Percentiles rank a stretch among this genome's conserved stretches.
phyloP scores from a whole-genome alignment of 1,140 invertebrate genomes.

The Drosophila azteca region DNA sequence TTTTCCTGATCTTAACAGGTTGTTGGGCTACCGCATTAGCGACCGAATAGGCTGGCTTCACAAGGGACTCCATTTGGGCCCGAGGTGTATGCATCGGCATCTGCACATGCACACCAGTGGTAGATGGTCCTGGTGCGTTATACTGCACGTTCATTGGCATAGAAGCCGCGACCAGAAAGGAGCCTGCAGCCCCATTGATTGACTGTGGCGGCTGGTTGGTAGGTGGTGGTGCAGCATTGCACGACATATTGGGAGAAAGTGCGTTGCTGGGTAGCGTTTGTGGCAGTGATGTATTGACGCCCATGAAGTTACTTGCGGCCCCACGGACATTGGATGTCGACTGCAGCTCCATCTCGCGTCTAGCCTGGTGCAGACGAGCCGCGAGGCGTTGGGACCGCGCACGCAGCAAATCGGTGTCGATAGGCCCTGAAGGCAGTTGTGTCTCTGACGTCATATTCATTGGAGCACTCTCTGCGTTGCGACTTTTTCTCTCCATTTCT shows the following conservation, averaged over 20 bases:
- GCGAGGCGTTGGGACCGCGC: constrained; percentile 49
- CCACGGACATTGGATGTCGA: not conserved
- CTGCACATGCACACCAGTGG: constrained; percentile 24
- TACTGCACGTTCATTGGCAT: constrained; percentile 15
- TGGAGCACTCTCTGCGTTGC: constrained; percentile 17
- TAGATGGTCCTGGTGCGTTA: constrained; percentile 12
- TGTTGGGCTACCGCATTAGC: not conserved
- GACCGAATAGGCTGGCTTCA: not conserved
- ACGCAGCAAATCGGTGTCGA: constrained; percentile 37
- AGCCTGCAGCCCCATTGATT: too few species aligned
- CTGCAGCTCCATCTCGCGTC: constrained; percentile 39
- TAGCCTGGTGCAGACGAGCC: constrained; percentile 43
- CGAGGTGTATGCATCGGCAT: not conserved
- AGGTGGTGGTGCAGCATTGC: not conserved
- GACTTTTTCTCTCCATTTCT: constrained; percentile 31
- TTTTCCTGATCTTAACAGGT: constrained; percentile 14
- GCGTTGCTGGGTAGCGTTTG: constrained; percentile 2
- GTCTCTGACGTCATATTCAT: not conserved
- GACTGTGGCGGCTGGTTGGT: too few species aligned
- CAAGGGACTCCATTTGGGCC: not conserved
- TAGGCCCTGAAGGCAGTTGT: not conserved
- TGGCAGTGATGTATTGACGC: constrained; percentile 11
- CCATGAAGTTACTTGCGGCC: constrained; percentile 34
- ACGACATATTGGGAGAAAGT: too few species aligned
- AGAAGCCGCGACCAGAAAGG: constrained; percentile 12